Percentiles rank a stretch among this genome's conserved stretches.
phyloP scores from a whole-genome alignment of 2,797 vertebrate genomes.

The Eulemur albifrons region DNA sequence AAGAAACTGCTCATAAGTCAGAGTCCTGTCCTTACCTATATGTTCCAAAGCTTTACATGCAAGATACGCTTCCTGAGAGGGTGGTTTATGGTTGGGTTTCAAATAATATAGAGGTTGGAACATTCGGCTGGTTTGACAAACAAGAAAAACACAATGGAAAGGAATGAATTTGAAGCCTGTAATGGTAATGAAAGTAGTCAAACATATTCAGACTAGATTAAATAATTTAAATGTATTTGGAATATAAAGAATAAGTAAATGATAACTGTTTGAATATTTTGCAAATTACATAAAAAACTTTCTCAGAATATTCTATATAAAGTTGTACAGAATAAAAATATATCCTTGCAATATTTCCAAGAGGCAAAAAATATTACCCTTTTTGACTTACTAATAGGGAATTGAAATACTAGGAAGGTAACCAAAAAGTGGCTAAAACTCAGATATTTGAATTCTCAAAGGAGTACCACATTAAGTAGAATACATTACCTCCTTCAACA shows the following conservation, averaged over 20 bases:
- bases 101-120: neutral
- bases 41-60: neutral
- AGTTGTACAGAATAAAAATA: neutral
- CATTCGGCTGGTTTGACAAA: neutral
- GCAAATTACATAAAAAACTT: neutral
- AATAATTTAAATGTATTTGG: slow-evolving; percentile 13
- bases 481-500: slow-evolving; percentile 47
- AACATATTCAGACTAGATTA: neutral
- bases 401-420: neutral
- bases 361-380: neutral
- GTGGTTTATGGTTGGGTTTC: neutral
- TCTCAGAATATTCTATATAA: neutral
- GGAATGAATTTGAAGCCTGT: neutral
- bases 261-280: neutral
- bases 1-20: slow-evolving; percentile 11
- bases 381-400: neutral
- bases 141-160: neutral
- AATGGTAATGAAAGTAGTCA: neutral
- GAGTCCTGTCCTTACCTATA: neutral
- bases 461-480: slow-evolving; percentile 18
- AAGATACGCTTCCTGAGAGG: neutral
- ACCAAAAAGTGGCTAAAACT: neutral
- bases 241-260: neutral
- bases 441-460: slow-evolving; percentile 9
- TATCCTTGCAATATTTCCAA: neutral